Evolutionary conservation across 1,140 invertebrate species (phyloP).

Genomic region (Drosophila ercepeae): DNA sequence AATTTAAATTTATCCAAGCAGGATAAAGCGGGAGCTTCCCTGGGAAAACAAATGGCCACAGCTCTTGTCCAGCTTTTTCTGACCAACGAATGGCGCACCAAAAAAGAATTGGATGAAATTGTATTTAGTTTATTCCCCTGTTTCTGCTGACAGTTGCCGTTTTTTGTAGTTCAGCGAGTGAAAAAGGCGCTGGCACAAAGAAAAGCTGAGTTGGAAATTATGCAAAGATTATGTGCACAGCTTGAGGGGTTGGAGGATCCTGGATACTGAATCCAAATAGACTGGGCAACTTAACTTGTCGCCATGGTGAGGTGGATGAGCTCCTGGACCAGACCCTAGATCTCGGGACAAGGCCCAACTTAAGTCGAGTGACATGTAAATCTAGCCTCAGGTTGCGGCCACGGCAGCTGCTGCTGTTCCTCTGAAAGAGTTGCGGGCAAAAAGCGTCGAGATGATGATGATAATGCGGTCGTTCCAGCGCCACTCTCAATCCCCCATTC

Average conservation of each 20-base stretch:
- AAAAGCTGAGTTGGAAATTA: conserved; percentile 63
- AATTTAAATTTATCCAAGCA: conserved; percentile 41
- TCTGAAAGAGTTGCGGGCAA: conserved; percentile 67
- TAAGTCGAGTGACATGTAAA: conserved; percentile 79
- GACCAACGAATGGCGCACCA: not conserved
- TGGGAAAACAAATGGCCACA: conserved; percentile 4
- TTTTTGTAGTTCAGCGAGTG: conserved; percentile 41
- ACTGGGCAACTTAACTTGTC: conserved; percentile 49
- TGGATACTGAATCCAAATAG: conserved; percentile 18
- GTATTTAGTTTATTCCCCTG: conserved; percentile 48
- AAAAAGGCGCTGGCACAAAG: conserved; percentile 13
- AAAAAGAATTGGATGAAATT: conserved; percentile 29
- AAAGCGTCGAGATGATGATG: conserved; percentile 41
- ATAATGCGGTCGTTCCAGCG: conserved; percentile 45
- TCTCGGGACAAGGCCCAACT: conserved; percentile 35
- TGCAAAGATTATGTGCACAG: conserved; percentile 77
- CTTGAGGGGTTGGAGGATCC: conserved; percentile 19
- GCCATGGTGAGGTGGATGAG: conserved; percentile 54
- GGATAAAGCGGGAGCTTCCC: conserved; percentile 33
- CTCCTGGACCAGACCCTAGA: conserved; percentile 17
- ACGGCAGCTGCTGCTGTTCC: conserved; percentile 59
- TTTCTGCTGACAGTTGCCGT: conserved; percentile 72
- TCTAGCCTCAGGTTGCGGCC: conserved; percentile 64
- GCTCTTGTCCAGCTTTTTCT: conserved; percentile 37
- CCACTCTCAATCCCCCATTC: not conserved